phyloP scores from a whole-genome alignment of 2,888 invertebrate genomes.

The Acrobasis repandana region DNA sequence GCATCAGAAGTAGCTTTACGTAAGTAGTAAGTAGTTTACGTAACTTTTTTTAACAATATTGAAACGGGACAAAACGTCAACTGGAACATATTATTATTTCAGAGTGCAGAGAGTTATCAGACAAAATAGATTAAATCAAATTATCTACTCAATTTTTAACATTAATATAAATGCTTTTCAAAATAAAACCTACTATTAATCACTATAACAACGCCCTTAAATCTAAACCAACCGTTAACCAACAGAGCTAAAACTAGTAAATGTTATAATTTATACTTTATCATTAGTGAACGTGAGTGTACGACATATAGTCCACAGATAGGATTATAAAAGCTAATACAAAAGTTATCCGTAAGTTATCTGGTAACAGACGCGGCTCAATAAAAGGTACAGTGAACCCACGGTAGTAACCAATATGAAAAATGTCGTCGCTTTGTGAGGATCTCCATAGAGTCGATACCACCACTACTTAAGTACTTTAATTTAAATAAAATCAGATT shows the following conservation, averaged over 20 bases:
- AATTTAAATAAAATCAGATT: too few species aligned
- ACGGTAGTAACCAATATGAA: constrained; percentile 78
- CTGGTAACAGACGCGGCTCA: constrained; percentile 74
- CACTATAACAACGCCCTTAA: neutral
- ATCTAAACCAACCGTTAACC: neutral
- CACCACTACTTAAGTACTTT: constrained; percentile 27
- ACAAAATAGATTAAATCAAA: too few species aligned
- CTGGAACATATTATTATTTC: too few species aligned
- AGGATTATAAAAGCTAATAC: constrained; percentile 77
- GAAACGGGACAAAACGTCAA: too few species aligned
- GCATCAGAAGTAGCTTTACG: too few species aligned
- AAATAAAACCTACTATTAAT: too few species aligned
- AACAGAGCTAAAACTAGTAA: neutral
- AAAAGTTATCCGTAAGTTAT: constrained; percentile 62
- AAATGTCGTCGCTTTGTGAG: constrained; percentile 60
- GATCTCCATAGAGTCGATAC: constrained; percentile 48
- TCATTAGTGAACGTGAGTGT: constrained; percentile 41
- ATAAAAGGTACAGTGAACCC: constrained; percentile 79
- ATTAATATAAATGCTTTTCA: too few species aligned
- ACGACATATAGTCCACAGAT: constrained; percentile 61
- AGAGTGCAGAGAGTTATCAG: too few species aligned
- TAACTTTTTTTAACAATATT: too few species aligned
- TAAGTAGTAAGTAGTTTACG: too few species aligned
- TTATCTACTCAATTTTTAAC: too few species aligned
- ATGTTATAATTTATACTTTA: constrained; percentile 31